These are phyloP conservation scores for Zaprionus bogoriensis DNA, from an alignment of 2,888 invertebrate species.

Conservation along the genomic window DNA sequence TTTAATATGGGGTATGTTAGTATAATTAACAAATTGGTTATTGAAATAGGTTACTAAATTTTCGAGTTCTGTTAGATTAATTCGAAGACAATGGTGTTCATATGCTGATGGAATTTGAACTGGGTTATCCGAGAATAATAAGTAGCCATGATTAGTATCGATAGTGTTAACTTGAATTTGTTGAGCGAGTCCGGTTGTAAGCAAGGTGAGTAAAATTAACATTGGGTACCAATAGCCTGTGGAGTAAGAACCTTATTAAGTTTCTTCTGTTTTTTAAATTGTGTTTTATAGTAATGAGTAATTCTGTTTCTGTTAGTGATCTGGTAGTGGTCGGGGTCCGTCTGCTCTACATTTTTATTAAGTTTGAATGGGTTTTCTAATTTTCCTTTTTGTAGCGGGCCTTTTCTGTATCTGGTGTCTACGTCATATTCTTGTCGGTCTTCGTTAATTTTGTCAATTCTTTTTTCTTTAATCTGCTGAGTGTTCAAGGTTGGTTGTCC, in stretches of 20 bases:
- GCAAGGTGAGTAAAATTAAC: neutral
- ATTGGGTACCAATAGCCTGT: slow-evolving; percentile 5
- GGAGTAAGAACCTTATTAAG: neutral
- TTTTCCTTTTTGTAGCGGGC: slow-evolving; percentile 1
- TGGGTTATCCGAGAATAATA: too few species aligned
- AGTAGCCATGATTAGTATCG: too few species aligned
- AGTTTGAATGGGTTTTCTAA: neutral
- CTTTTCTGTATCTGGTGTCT: slow-evolving; percentile 5
- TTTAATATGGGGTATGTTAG: too few species aligned
- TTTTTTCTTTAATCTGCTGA: neutral
- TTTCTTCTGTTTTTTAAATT: slow-evolving; percentile 8
- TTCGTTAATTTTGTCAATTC: neutral
- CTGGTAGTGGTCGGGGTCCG: slow-evolving; percentile 4
- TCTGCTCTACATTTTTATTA: slow-evolving; percentile 5
- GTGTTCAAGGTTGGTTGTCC: slow-evolving; percentile 4
- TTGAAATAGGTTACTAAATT: too few species aligned
- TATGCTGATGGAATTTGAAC: too few species aligned
- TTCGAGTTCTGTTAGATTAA: too few species aligned
- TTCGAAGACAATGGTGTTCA: too few species aligned
- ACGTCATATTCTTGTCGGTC: neutral
- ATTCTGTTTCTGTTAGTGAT: slow-evolving; percentile 11
- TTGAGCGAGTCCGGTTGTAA: neutral
- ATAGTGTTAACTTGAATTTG: too few species aligned
- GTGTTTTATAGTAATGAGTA: neutral
- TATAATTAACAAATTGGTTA: too few species aligned